A percentile compares a stretch with the other conserved stretches of the same genome.
Conservation (phyloP, 2,888 invertebrate species). For the Xylocampa areola region DNA sequence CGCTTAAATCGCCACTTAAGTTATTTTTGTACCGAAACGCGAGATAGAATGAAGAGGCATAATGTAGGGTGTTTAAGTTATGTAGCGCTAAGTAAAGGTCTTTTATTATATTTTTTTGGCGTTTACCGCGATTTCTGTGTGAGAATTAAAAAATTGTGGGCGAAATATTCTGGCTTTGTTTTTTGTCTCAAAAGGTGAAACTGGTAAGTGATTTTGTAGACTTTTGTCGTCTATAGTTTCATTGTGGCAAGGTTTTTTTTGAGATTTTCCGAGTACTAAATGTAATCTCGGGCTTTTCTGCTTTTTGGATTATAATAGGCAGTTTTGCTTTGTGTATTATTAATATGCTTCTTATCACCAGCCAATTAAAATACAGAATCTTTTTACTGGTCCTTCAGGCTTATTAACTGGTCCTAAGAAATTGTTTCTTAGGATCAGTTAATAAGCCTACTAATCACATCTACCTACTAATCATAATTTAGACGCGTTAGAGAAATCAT, state of each 20-base stretch:
- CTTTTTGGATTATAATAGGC: no score
- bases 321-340: background rate
- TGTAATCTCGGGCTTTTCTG: background rate
- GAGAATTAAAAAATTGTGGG: conserved; percentile 48
- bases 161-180: conserved; percentile 29
- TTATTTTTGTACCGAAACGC: conserved; percentile 49
- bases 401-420: no score
- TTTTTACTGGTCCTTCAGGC: no score
- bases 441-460: no score
- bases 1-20: conserved; percentile 9
- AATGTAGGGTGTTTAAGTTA: conserved; percentile 82
- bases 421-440: no score
- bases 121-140: conserved; percentile 58
- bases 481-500: no score
- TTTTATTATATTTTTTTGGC: conserved; percentile 71
- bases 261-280: conserved; percentile 1
- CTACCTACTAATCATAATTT: no score
- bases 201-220: conserved; percentile 35
- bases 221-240: conserved; percentile 26
- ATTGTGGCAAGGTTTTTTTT: background rate
- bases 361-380: no score
- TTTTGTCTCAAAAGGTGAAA: conserved; percentile 28
- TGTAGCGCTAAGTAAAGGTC: conserved; percentile 76
- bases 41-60: conserved; percentile 75
- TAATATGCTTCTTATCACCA: no score